These are phyloP conservation scores for Protobothrops mucrosquamatus DNA, from an alignment of 2,113 vertebrate genomes.

Conservation along the genomic window DNA sequence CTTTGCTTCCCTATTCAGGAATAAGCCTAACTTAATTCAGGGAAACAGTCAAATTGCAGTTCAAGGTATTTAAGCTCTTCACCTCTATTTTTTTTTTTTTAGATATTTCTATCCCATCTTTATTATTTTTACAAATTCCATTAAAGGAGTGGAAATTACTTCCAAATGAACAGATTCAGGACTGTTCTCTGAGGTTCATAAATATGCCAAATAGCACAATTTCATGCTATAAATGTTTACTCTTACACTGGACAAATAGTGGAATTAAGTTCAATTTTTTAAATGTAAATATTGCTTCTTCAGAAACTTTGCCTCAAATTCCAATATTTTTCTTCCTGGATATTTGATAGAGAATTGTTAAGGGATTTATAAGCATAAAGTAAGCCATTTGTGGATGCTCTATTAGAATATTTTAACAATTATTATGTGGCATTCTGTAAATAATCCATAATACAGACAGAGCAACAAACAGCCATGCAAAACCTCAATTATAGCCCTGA, in stretches of 20 bases:
- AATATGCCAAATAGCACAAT: not conserved
- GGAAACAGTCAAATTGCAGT: not conserved
- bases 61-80: not conserved
- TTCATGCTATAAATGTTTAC: not conserved
- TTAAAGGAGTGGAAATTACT: not conserved
- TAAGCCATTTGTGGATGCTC: slow-evolving; percentile 8
- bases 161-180: not conserved
- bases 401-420: slow-evolving; percentile 30
- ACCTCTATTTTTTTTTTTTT: not conserved
- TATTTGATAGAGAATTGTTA: not conserved
- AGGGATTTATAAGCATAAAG: not conserved
- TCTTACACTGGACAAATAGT: not conserved
- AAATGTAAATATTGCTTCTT: not conserved
- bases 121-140: not conserved
- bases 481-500: slow-evolving; percentile 30
- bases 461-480: slow-evolving; percentile 35
- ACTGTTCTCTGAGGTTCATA: not conserved
- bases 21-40: not conserved
- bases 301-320: not conserved
- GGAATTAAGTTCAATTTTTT: not conserved
- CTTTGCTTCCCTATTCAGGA: not conserved
- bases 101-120: not conserved
- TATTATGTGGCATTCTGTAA: slow-evolving; percentile 33
- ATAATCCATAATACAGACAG: not conserved
- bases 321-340: not conserved